Percentiles rank a stretch among this genome's conserved stretches.
Evolutionary conservation across 2,797 vertebrate species (phyloP).

Genomic region (Tympanoctomys barrerae): DNA sequence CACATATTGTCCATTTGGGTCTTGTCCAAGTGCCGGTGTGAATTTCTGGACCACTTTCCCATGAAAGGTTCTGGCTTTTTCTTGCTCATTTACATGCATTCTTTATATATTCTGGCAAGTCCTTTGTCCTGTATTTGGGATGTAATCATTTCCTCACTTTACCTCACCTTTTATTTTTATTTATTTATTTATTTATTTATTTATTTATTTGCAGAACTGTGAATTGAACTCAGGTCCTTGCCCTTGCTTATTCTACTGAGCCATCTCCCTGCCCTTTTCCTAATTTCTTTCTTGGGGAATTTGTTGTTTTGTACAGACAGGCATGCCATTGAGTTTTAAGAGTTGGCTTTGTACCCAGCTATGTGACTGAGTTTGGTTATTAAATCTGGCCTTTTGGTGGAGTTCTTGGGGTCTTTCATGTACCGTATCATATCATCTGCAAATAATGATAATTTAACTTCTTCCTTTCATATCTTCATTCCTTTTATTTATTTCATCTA

Average conservation of each 20-base stretch:
- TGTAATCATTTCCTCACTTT: background rate
- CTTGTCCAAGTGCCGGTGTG: background rate
- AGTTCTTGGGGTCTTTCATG: background rate
- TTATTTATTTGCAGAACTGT: too few relatives aligned
- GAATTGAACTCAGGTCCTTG: too few relatives aligned
- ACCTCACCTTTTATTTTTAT: background rate
- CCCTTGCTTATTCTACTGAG: too few relatives aligned
- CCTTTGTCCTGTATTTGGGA: background rate
- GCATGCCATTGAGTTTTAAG: background rate
- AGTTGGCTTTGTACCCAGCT: background rate
- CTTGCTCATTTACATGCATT: background rate
- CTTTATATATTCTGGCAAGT: conserved; percentile 9
- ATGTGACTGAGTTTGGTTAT: background rate
- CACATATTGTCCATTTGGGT: background rate
- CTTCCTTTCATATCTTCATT: background rate
- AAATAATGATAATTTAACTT: background rate
- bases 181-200: too few relatives aligned
- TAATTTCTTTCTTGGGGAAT: background rate
- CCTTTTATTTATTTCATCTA: background rate
- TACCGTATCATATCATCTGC: background rate
- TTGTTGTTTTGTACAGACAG: background rate
- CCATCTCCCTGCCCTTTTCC: background rate
- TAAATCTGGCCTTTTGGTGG: background rate
- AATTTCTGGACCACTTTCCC: background rate
- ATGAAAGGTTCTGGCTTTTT: background rate